Base-by-base conservation (phyloP, 2,888 invertebrate genomes). In the Yponomeuta malinellus region DNA sequence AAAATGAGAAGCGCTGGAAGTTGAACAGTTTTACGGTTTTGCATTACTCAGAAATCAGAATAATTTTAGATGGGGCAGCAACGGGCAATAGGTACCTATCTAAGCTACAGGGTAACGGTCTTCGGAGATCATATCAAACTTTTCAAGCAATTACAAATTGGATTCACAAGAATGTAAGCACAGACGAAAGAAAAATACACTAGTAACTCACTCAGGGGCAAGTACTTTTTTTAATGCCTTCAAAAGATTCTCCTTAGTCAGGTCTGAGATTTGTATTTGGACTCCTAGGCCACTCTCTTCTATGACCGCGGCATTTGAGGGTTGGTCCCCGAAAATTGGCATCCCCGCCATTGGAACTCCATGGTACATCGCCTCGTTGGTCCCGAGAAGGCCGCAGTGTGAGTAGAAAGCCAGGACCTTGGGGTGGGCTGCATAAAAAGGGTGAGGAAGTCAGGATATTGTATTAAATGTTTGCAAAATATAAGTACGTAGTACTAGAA, bases 281-380 rank as follows among this genome's bases (percentile, higher is more conserved):
- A 88, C 88, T 48, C 94, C 94, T 0, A 93, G 86, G 0, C 94
- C 94, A 68, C 88, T 90, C 71, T 93, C 93, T 79, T 93, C 92
- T 0, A 94, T 78, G 2, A 93, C 89, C 48, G 90, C 91, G 2
- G 94, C 93, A 77, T 94, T 95, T 1, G 92, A 83, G 37, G 92
- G 93, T 77, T 94, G 94, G 76, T 94, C 94, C 10, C 94, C 94
- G 59, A 87, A 83, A 71, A 94, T 85, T 1, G 94, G 94, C 85
- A 94, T 92, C 2, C 93, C 92, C 10, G 94, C 78, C 72, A 93
- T 86, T 8, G 94, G 94, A 3, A 94, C 94, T 15, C 94, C 94
- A 72, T 88, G 93, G 76, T 94, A 93, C 48, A 94, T 89, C 1
- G 93, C 93, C 80, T 95, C 95, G 6, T 91, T 93, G 0, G 92